Evolutionary conservation across 2,113 vertebrate species (phyloP), one percentile per base, ranked within the genome.

Genomic region (Strix aluco): DNA sequence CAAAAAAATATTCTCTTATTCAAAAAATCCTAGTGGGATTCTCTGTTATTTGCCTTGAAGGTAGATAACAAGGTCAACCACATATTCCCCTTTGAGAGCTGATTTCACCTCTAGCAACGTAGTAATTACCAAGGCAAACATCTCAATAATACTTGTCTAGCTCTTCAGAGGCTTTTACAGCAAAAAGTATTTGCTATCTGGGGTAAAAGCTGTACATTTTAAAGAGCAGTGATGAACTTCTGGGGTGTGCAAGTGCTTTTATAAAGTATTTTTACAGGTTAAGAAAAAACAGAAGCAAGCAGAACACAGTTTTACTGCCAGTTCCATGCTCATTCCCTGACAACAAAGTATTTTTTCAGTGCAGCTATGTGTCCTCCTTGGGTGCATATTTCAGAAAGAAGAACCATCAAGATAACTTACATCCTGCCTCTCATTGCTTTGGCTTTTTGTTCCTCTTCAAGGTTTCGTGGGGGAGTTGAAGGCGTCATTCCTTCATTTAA

Each of bases 361-460:
- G 59, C 32, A 71, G 69, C 44, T 79, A 18, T 6, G 15, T 22
- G 55, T 26, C 59, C 52, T 87, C 26, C 14, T 52, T 17, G 47
- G 23, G 44, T 36, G 27, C 27, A 1, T 21, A 59, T 46, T 73
- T 88, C 61, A 55, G 74, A 93, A 88, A 63, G 58, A 63, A 32
- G 18, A 90, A 79, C 6, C 30, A 78, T 30, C n/a, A 65, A 67
- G 18, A 85, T 9, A 74, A 98, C 99, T 99, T 98, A 99, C 99
- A 99, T 99, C 65, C 99, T 98, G 92, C 99, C 99, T 90, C 99
- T 98, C 97, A 99, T 98, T n/a, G 99, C 99, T 97, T 99, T 99
- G 95, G 99, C 99, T 97, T 98, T 99, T 97, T 99, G 99, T 79
- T 99, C 99, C 97, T 99, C 98, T 96, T 99, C 99, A 22, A 98